Base-by-base conservation (phyloP, 2,113 vertebrate species). In the Cyprinodon brontotheroides region DNA sequence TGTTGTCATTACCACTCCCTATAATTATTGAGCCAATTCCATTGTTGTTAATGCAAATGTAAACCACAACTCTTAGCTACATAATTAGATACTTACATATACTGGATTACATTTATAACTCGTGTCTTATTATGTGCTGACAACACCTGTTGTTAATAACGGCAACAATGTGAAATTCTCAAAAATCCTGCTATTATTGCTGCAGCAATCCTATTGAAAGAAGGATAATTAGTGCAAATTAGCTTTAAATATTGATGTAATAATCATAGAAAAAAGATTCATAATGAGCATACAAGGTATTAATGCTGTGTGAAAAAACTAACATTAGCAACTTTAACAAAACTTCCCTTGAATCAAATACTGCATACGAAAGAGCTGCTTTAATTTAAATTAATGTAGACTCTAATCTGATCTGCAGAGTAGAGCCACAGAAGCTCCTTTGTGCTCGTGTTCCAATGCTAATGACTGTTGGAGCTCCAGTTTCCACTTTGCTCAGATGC, bases 391-490 rank as follows among this genome's bases (percentile, higher is more conserved):
- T 53, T 20, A 8, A 53, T n/a, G 2, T 38, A 53, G 10, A 17
- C 22, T 37, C 50, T 68, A 38, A 13, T 50, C 22, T 62, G 74
- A 43, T 39, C 6, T 69, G 68, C 37, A 22, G 4, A 22, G 36
- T 38, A 36, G 68, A 62, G n/a, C 38, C 53, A 1, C 13, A 63
- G 45, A 20, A 53, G 14, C 15, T 67, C 29, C 60, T 40, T 60
- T 17, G 72, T 47, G 57, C 62, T 77, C 65, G 15, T 57, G 61
- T 64, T 74, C 50, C 20, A 74, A 57, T 65, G 76, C 74, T 88
- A 88, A 88, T 83, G 84, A 81, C 78, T 85, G 53, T 69, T 62
- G 74, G 68, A 86, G 86, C 68, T 86, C 80, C 22, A 72, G 71
- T 90, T 86, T 86, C 61, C 38, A 59, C 71, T 89, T 85, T 83